phyloP scores from a whole-genome alignment of 1,140 invertebrate species.

The Drosophila sechellia region DNA sequence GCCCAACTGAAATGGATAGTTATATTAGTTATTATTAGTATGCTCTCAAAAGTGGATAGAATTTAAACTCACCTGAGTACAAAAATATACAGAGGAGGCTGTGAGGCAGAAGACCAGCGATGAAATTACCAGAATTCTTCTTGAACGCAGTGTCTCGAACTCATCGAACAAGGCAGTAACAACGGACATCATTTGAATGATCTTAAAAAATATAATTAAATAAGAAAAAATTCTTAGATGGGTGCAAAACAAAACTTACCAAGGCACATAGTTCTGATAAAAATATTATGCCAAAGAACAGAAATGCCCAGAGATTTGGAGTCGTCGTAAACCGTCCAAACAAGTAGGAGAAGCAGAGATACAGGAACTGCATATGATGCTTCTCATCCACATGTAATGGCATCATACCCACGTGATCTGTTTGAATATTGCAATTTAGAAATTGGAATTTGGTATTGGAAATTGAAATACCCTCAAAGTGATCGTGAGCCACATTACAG shows the following conservation, averaged over 20 bases:
- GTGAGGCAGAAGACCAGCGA: slow-evolving; percentile 42
- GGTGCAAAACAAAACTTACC: slow-evolving; percentile 40
- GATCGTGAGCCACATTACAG: slow-evolving; percentile 75
- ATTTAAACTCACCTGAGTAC: slow-evolving; percentile 58
- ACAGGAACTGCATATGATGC: slow-evolving; percentile 76
- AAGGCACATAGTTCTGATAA: slow-evolving; percentile 72
- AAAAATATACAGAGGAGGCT: slow-evolving; percentile 69
- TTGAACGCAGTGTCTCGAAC: slow-evolving; percentile 64
- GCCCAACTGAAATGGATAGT: slow-evolving; percentile 47
- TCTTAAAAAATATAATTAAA: slow-evolving; percentile 22
- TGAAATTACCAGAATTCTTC: slow-evolving; percentile 51
- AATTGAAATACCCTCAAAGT: slow-evolving; percentile 63
- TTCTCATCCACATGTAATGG: slow-evolving; percentile 65
- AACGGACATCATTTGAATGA: slow-evolving; percentile 72
- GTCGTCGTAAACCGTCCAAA: slow-evolving; percentile 69
- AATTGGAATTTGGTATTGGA: too few relatives aligned
- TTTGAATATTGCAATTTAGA: background rate
- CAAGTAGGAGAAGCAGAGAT: slow-evolving; percentile 67
- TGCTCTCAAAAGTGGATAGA: background rate
- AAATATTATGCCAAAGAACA: slow-evolving; percentile 74
- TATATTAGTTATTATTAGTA: background rate
- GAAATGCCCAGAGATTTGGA: slow-evolving; percentile 76
- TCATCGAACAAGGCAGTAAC: slow-evolving; percentile 78
- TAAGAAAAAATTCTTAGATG: background rate
- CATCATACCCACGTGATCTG: slow-evolving; percentile 74